Conservation (phyloP, 2,888 invertebrate species). For the Iselma pallidipennis region DNA sequence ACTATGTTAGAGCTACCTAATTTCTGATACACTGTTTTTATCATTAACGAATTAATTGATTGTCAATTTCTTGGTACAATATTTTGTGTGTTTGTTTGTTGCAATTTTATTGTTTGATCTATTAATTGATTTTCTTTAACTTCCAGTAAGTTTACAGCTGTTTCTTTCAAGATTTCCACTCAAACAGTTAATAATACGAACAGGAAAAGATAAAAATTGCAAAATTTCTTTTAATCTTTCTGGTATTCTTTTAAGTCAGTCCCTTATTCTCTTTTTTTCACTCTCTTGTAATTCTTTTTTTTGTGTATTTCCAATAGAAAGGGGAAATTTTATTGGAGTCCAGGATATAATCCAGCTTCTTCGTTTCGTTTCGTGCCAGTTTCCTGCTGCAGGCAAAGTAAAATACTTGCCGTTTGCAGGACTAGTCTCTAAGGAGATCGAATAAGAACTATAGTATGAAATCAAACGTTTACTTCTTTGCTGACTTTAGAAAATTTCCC, state of each 20-base stretch:
- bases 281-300: not conserved
- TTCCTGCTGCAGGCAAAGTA: not conserved
- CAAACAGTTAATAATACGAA: not conserved
- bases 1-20: too few species aligned
- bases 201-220: not conserved
- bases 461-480: constrained; percentile 14
- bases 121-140: too few species aligned
- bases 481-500: not conserved
- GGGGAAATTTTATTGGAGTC: not conserved
- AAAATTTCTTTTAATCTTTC: not conserved
- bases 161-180: not conserved
- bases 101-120: too few species aligned
- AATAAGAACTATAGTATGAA: constrained; percentile 16
- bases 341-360: not conserved
- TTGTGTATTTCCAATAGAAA: not conserved
- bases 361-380: constrained; percentile 2
- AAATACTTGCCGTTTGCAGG: constrained; percentile 8
- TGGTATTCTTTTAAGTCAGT: not conserved
- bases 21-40: too few species aligned
- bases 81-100: too few species aligned
- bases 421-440: constrained; percentile 16
- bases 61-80: too few species aligned
- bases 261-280: not conserved
- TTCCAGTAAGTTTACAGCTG: not conserved
- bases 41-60: too few species aligned